phyloP scores from a whole-genome alignment of 2,797 vertebrate species.

The Rhincodon typus region DNA sequence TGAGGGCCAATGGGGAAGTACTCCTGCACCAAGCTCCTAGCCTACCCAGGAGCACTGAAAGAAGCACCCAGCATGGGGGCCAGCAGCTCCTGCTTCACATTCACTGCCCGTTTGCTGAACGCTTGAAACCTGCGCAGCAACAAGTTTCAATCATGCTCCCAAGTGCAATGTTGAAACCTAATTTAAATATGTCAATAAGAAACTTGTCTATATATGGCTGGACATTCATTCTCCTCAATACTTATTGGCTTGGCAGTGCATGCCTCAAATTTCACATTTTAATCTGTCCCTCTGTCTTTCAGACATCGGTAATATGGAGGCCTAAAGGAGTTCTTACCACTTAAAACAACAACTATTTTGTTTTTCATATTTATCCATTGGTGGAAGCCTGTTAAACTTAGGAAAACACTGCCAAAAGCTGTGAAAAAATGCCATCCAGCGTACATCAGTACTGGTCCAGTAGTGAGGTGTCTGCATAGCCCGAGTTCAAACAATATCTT shows the following conservation, averaged over 20 bases:
- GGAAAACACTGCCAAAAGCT: neutral
- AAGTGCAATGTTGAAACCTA: neutral
- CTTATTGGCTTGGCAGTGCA: neutral
- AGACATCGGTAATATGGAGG: neutral
- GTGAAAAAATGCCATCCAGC: too few species aligned
- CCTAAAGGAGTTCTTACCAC: neutral
- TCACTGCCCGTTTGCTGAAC: neutral
- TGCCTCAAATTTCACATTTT: neutral
- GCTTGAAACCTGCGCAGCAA: neutral
- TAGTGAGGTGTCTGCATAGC: neutral
- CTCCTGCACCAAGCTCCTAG: neutral
- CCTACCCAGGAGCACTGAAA: neutral
- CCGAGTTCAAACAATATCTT: neutral
- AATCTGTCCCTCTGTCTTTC: neutral
- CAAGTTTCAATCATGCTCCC: neutral
- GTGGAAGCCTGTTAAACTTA: neutral
- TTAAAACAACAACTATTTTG: neutral
- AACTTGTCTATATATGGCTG: neutral
- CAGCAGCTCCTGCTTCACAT: neutral
- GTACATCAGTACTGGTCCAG: neutral
- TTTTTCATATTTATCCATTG: neutral
- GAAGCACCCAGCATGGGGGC: neutral
- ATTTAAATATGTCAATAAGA: neutral
- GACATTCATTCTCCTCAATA: neutral
- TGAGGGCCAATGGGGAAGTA: neutral